These are phyloP conservation scores for Xestobium rufovillosum DNA, from an alignment of 2,888 invertebrate species.

Conservation along the genomic window DNA sequence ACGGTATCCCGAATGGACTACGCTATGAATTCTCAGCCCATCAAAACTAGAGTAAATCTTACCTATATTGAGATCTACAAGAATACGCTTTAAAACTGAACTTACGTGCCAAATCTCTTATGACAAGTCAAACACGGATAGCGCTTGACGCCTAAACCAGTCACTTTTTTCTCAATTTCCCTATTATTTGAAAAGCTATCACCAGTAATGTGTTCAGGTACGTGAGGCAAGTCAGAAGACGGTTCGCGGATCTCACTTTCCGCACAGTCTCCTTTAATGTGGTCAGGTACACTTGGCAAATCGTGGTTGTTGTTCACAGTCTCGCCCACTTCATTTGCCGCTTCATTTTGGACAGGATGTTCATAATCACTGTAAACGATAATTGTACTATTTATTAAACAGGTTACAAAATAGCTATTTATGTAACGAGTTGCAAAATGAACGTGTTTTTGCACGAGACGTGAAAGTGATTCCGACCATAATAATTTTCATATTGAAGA, in stretches of 20 bases:
- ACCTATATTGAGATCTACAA: constrained; percentile 8
- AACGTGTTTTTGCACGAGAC: too few relatives aligned
- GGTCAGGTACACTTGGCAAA: constrained; percentile 47
- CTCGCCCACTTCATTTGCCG: constrained; percentile 8
- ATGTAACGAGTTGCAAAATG: too few relatives aligned
- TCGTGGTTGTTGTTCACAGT: constrained; percentile 30
- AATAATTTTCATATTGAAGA: too few relatives aligned
- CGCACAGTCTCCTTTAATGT: constrained; percentile 33
- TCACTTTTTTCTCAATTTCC: constrained; percentile 1
- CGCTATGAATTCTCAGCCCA: constrained; percentile 42
- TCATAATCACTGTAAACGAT: too few relatives aligned
- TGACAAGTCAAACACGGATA: constrained; percentile 33
- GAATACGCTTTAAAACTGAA: constrained; percentile 22
- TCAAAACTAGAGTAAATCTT: constrained; percentile 22
- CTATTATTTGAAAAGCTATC: constrained; percentile 27
- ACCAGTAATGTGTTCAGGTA: constrained; percentile 35
- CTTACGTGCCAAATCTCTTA: constrained; percentile 33
- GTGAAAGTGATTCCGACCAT: too few relatives aligned
- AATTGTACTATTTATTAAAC: too few relatives aligned
- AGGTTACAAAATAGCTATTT: too few relatives aligned
- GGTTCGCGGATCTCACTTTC: not conserved
- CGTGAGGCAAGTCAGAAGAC: constrained; percentile 26
- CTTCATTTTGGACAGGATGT: constrained; percentile 1
- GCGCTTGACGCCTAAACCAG: constrained; percentile 15
- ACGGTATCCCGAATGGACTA: constrained; percentile 47